A percentile compares a stretch with the other conserved stretches of the same genome.
phyloP scores from a whole-genome alignment of 2,888 invertebrate genomes.

The Aethes cnicana region DNA sequence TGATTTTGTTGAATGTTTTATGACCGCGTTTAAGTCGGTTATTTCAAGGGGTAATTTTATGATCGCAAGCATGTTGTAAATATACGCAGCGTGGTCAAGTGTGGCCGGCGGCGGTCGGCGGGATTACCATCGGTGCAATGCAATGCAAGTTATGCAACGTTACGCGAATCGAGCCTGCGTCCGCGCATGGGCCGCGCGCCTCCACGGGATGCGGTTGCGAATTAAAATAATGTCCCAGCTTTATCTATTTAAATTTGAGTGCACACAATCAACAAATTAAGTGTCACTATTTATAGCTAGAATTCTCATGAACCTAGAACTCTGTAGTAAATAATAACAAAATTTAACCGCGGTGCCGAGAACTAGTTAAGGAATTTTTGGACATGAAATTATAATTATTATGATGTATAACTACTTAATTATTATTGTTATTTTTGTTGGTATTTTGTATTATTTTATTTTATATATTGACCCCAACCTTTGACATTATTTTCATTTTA shows the following conservation, averaged over 20 bases:
- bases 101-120: conserved; percentile 38
- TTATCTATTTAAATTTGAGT: conserved; percentile 4
- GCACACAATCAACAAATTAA: background rate
- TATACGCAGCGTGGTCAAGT: conserved; percentile 18
- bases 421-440: too few species aligned
- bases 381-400: too few species aligned
- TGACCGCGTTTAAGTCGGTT: background rate
- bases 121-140: conserved; percentile 45
- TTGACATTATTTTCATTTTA: too few species aligned
- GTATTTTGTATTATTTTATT: too few species aligned
- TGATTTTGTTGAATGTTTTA: background rate
- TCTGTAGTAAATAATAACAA: too few species aligned
- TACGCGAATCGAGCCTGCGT: conserved; percentile 30
- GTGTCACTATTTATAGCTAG: too few species aligned
- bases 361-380: too few species aligned
- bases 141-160: conserved; percentile 70
- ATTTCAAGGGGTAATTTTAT: background rate
- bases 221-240: conserved; percentile 39
- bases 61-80: background rate
- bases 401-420: too few species aligned
- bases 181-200: conserved; percentile 33
- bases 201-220: conserved; percentile 50
- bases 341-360: too few species aligned
- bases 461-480: too few species aligned
- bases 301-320: too few species aligned